These are phyloP conservation scores for Clytia hemisphaerica DNA, from an alignment of 30 jellyfish, hydroid and myxozoan species.

Conservation along the genomic window DNA sequence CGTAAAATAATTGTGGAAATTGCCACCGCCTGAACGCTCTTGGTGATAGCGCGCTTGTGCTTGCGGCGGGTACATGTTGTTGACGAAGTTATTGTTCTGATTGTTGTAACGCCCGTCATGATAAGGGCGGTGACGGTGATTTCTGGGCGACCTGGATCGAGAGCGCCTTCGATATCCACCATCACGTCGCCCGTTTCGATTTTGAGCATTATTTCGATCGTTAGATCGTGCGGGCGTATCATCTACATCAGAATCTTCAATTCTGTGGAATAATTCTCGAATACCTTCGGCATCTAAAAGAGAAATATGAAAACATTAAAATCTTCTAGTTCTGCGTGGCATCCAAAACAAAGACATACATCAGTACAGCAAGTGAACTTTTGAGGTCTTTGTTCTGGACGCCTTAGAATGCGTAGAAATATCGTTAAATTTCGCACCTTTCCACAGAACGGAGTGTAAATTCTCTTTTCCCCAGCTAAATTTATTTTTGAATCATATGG, in stretches of 20 bases:
- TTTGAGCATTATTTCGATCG: neutral
- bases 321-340: no score
- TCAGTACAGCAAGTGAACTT: no score
- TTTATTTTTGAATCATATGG: no score
- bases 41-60: neutral
- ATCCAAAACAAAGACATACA: neutral
- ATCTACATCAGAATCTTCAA: conserved; percentile 27
- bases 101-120: conserved; percentile 17
- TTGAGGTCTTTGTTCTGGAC: no score
- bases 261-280: conserved; percentile 5
- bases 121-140: conserved; percentile 36
- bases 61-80: neutral
- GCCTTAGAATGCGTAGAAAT: no score
- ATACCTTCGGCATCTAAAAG: conserved; percentile 29
- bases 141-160: conserved; percentile 37
- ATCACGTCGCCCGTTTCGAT: conserved; percentile 4
- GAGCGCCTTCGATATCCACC: conserved; percentile 27
- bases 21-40: neutral
- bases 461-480: no score
- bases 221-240: no score
- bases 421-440: no score
- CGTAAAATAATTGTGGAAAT: neutral
- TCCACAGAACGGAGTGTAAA: no score
- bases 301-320: neutral
- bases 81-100: no score